phyloP scores from a whole-genome alignment of 2,113 vertebrate species.

The Amblyopsis rosae region DNA sequence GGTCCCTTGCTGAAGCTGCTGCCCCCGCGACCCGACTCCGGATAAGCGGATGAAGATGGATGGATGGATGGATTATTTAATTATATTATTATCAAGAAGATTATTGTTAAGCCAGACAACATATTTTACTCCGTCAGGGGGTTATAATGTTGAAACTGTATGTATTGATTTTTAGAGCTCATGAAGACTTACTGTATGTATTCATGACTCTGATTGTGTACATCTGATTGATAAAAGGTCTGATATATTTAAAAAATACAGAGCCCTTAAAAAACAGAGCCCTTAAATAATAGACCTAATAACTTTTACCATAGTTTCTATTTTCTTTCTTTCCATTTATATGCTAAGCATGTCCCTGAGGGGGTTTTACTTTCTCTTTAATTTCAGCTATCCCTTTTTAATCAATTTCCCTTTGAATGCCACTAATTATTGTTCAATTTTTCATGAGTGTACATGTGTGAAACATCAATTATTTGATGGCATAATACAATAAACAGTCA shows the following conservation, averaged over 20 bases:
- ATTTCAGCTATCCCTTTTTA: slow-evolving; percentile 66
- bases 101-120: too few species aligned
- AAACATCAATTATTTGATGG: slow-evolving; percentile 62
- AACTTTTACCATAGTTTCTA: slow-evolving; percentile 57
- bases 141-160: too few species aligned
- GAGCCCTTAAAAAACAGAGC: slow-evolving; percentile 46
- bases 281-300: slow-evolving; percentile 61
- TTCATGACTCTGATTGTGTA: slow-evolving; percentile 47
- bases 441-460: slow-evolving; percentile 52
- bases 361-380: slow-evolving; percentile 51
- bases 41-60: too few species aligned
- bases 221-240: slow-evolving; percentile 54
- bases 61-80: too few species aligned
- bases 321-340: slow-evolving; percentile 49
- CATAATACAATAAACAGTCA: slow-evolving; percentile 24
- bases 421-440: slow-evolving; percentile 52
- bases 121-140: too few species aligned
- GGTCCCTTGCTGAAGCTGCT: too few species aligned
- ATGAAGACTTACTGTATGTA: slow-evolving; percentile 37
- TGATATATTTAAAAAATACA: slow-evolving; percentile 59
- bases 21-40: too few species aligned
- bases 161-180: slow-evolving; percentile 6
- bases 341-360: slow-evolving; percentile 55
- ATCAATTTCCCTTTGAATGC: slow-evolving; percentile 69
- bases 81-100: too few species aligned